These are phyloP conservation scores for Forbesichthys papilliferus DNA, from an alignment of 2,113 vertebrate genomes.

Conservation along the genomic window DNA sequence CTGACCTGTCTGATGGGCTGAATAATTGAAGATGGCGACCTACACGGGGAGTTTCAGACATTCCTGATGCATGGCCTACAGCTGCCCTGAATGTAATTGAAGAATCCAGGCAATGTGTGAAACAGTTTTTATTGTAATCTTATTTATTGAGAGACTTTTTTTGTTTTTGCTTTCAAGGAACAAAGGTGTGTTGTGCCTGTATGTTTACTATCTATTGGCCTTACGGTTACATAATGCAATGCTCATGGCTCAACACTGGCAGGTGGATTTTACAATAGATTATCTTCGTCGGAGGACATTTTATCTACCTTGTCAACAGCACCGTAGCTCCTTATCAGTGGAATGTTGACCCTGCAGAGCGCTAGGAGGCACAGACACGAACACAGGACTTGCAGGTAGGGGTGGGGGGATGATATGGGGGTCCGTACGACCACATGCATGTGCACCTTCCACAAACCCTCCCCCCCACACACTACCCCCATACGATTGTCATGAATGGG, in stretches of 20 bases:
- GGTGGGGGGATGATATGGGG: too few species aligned
- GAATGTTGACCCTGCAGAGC: slow-evolving; percentile 53
- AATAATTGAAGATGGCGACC: slow-evolving; percentile 60
- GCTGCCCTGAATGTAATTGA: slow-evolving; percentile 31
- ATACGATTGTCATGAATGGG: too few species aligned
- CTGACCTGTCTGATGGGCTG: slow-evolving; percentile 50
- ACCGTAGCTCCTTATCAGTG: slow-evolving; percentile 59
- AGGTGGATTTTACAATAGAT: slow-evolving; percentile 37
- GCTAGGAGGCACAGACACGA: too few species aligned
- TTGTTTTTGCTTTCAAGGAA: background rate
- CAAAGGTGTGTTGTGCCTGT: background rate
- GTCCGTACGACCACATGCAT: too few species aligned
- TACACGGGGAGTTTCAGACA: slow-evolving; percentile 47
- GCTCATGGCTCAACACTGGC: slow-evolving; percentile 18
- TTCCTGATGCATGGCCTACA: slow-evolving; percentile 61
- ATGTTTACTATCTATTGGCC: background rate
- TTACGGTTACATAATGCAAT: slow-evolving; percentile 9
- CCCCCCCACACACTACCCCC: too few species aligned
- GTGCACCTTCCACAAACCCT: too few species aligned
- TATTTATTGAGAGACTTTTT: background rate
- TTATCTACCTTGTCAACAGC: slow-evolving; percentile 61
- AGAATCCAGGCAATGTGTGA: slow-evolving; percentile 19
- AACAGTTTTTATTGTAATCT: slow-evolving; percentile 9
- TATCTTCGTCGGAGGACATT: slow-evolving; percentile 34
- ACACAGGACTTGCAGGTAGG: too few species aligned